These are phyloP conservation scores for Oncorhynchus masou DNA, from an alignment of 2,113 vertebrate genomes.

Conservation along the genomic window DNA sequence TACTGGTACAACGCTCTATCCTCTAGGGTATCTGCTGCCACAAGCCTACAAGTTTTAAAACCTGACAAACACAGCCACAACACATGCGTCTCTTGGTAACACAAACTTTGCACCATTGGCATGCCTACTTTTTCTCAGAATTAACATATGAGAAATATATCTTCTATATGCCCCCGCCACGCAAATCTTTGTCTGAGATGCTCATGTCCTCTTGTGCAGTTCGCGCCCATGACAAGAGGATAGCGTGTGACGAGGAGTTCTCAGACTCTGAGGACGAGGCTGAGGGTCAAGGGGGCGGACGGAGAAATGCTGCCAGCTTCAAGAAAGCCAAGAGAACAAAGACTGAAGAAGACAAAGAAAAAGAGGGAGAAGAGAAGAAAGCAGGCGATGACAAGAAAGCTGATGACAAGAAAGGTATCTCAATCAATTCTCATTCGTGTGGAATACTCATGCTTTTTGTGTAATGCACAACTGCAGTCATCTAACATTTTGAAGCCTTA, in stretches of 20 bases:
- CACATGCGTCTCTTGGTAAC: no score
- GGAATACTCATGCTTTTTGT: no score
- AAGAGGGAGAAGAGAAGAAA: constrained; percentile 94
- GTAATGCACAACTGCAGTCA: no score
- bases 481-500: no score
- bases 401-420: constrained; percentile 71
- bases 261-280: constrained; percentile 97
- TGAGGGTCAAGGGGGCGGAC: constrained; percentile 82
- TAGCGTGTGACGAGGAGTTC: constrained; percentile 97
- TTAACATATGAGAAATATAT: neutral
- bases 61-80: no score
- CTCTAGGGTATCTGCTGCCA: no score
- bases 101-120: no score
- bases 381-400: constrained; percentile 91
- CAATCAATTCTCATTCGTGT: constrained; percentile 2
- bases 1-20: no score
- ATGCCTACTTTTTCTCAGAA: neutral
- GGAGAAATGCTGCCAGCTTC: constrained; percentile 88
- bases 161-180: no score
- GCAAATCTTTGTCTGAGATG: no score
- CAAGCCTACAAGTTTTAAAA: no score
- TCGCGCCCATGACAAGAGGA: constrained; percentile 94
- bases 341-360: constrained; percentile 94
- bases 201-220: constrained; percentile 66
- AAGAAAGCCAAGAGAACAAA: constrained; percentile 94